A percentile compares a stretch with the other conserved stretches of the same genome.
Evolutionary conservation across 1,140 invertebrate genomes (phyloP).

Genomic region (Penaeus japonicus): DNA sequence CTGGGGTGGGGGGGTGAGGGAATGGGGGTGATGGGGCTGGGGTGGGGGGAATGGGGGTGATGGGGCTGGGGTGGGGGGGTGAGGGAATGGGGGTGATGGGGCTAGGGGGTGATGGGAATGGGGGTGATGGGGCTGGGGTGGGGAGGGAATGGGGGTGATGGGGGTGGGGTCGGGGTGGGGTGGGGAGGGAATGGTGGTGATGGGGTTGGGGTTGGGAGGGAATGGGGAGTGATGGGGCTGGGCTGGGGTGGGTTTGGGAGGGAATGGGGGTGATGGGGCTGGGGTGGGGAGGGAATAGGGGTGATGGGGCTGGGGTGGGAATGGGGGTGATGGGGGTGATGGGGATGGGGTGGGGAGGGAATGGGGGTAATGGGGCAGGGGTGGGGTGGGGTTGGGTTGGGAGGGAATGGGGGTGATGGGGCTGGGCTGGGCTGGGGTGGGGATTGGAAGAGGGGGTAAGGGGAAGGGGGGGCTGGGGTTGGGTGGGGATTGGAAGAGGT

Average conservation of each 20-base stretch:
- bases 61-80: no score
- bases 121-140: no score
- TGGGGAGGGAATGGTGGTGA: slow-evolving; percentile 70
- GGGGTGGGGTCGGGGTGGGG: slow-evolving; percentile 63
- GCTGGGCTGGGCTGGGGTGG: background rate
- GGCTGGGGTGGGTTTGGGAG: background rate
- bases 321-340: no score
- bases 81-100: no score
- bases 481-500: no score
- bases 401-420: slow-evolving; percentile 63
- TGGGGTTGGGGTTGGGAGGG: slow-evolving; percentile 68
- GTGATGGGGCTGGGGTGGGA: no score
- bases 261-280: no score
- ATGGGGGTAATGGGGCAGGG: slow-evolving; percentile 73
- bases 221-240: slow-evolving; percentile 63
- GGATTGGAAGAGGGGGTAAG: background rate
- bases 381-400: background rate
- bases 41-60: no score
- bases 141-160: background rate
- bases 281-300: no score
- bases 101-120: no score
- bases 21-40: background rate
- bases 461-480: background rate
- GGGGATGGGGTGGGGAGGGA: background rate
- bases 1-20: background rate